Evolutionary conservation across 2,797 vertebrate species (phyloP), one percentile per base, ranked within the genome.

Genomic region (Uromys caudimaculatus): DNA sequence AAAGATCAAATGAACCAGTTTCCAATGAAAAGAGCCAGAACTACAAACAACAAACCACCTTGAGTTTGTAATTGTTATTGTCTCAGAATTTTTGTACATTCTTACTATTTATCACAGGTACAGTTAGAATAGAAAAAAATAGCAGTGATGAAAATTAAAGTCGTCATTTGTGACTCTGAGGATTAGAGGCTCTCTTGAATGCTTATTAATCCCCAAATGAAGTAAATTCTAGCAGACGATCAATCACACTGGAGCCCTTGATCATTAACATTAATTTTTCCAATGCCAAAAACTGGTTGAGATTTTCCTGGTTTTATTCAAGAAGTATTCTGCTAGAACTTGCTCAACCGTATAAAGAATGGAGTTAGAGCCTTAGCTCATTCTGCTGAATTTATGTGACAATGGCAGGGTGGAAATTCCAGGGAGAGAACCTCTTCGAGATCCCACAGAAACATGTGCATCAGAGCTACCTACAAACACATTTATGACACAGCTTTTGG

Each of bases 391-490:
- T 76, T 14, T 60, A 60, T 4, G 6, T 58, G 16, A 47, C 79
- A 41, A 73, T 2, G 14, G 2, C 47, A 79, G 75, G 27, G n/a
- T n/a, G 52, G 41, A 44, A 90, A 6, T 5, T 35, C 23, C 0
- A 38, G 12, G 21, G 60, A 35, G 13, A 88, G 1, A 50, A 44
- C 1, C 23, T 67, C 23, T 0, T n/a, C 12, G 2, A 41, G 16
- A 3, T 3, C 1, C 1, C 64, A 41, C 10, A 8, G 54, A 8
- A 64, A 50, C 1, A 1, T 23, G 50, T 62, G 4, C 23, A 73
- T 77, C 3, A 73, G 50, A 8, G 14, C 16, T 35, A 23, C 47
- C 11, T 44, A 16, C 1, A 29, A 12, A 52, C 91, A 29, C 29
- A 75, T 4, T 3, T 58, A 89, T 12, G 67, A 14, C 29, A 77